Evolutionary conservation across 2,888 invertebrate species (phyloP).

Genomic region (Neoascia interrupta): DNA sequence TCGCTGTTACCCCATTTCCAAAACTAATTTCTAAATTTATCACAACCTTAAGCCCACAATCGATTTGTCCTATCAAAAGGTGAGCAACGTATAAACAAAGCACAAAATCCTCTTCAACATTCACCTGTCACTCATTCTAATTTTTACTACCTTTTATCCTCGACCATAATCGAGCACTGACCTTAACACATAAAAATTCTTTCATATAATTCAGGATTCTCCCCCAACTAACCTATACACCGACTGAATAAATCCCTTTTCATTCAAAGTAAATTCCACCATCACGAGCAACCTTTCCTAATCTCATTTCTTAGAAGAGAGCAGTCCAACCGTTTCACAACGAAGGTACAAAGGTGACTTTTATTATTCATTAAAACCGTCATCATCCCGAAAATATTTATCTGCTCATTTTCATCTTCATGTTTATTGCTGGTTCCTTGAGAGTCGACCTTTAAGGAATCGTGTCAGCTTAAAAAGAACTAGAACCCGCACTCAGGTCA

Average conservation of each 20-base stretch:
- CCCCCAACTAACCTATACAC: not conserved
- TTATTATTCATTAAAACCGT: slow-evolving; percentile 62
- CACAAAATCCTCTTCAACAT: slow-evolving; percentile 8
- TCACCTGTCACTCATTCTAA: slow-evolving; percentile 5
- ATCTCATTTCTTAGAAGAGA: slow-evolving; percentile 14
- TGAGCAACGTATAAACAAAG: not conserved
- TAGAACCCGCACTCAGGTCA: too few relatives aligned
- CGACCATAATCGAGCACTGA: slow-evolving; percentile 24
- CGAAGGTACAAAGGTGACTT: slow-evolving; percentile 13
- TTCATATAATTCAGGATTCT: slow-evolving; percentile 18
- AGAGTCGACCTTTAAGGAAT: slow-evolving; percentile 22
- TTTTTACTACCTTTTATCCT: not conserved
- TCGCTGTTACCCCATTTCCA: too few relatives aligned
- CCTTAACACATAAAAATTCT: not conserved
- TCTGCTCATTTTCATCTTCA: slow-evolving; percentile 23
- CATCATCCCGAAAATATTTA: slow-evolving; percentile 46
- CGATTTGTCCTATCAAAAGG: too few relatives aligned
- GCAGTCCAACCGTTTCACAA: not conserved
- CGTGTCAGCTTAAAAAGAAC: slow-evolving; percentile 41
- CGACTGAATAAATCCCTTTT: slow-evolving; percentile 13
- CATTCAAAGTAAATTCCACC: slow-evolving; percentile 3
- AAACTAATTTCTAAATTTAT: too few relatives aligned
- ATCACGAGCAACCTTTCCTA: slow-evolving; percentile 2
- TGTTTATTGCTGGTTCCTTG: slow-evolving; percentile 21
- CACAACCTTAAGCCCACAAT: too few relatives aligned